Base-by-base conservation (phyloP, 1,140 invertebrate species). In the Drosophila lowei region DNA sequence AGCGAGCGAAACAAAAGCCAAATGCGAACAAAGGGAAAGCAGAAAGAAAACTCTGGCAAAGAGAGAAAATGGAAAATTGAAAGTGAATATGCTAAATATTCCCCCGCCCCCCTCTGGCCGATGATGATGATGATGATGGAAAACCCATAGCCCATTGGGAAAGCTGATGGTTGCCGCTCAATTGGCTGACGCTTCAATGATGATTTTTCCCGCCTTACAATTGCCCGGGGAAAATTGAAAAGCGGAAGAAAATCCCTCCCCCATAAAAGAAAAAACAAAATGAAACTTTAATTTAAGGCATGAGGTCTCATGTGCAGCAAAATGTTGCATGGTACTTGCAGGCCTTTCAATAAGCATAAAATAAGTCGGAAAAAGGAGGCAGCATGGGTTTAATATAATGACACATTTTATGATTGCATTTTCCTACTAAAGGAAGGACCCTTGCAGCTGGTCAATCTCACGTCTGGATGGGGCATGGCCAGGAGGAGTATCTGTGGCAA, bases 401-500 rank as follows among this genome's bases (percentile, higher is more conserved):
- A 81, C 66, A 86, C 83, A 76, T 88, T 88, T 86, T 88, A 86
- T 86, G 83, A 83, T 86, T 88, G 78, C 83, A 89, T 88, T 86
- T 88, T 66, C 70, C 65, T 74, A 72, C 70, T 58, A 30, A 2
- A 13, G 18, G 25, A 0, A 53, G 25, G 30, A 64, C 28, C 60
- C 18, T 34, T 77, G 78, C 81, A 86, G 83, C 81, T 86, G 81
- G 83, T 88, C 81, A 86, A 68, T 83, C 83, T 75, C 81, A 86
- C 81, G 83, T 25, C 23, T 25, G 23, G 23, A 0, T 25, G 23
- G 23, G 23, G 23, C 4, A 23, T 74, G 49, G n/a, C 59, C 52
- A 57, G 44, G 23, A 9, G 34, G 34, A 13, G 34, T 34, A 34
- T 34, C 30, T 34, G 30, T 34, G 9, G 9, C 11, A 11, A 3